Base-by-base conservation (phyloP, 2,113 vertebrate species). In the Malurus alboscapulatus region DNA sequence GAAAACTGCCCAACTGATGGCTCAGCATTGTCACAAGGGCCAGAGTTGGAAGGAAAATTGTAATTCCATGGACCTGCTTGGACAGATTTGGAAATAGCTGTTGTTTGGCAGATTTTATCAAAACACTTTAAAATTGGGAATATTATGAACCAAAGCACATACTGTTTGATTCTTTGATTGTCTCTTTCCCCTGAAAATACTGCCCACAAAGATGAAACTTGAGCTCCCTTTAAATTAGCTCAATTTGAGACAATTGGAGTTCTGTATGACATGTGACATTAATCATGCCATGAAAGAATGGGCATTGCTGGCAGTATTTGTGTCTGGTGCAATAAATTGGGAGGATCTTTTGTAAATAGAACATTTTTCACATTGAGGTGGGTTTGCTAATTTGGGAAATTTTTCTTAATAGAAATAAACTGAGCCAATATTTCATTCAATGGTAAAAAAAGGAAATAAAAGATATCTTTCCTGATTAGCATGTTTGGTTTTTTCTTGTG, bases 371-470 rank as follows among this genome's bases (percentile, higher is more conserved):
- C 26, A 34, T 44, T 29, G 22, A 19, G 58, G 65, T 68, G 50
- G 17, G 3, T 47, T 90, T 93, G 40, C 40, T 58, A 20, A 48
- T 61, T 76, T 66, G n/a, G 40, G 36, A 42, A 61, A 6, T 22
- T 78, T 84, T 82, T 62, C 19, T 68, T n/a, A 44, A 54, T 9
- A 55, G 8, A 74, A 89, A n/a, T 29, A 63, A 51, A 55, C 51
- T 30, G 13, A 83, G 42, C 57, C 6, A 74, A 66, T 14, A 17
- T 24, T 63, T 67, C 1, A 57, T 34, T 79, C 21, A 27, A 68
- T 78, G 22, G 18, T 55, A 12, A 77, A 84, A 72, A 80, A 65
- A 19, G 6, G 32, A 91, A 96, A 93, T 95, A 90, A 94, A 94
- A 51, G 26, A 1, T 48, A 18, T 57, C 13, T 69, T 79, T 83